Conservation (phyloP, 1,140 invertebrate species). For the Zaprionus camerounensis region DNA sequence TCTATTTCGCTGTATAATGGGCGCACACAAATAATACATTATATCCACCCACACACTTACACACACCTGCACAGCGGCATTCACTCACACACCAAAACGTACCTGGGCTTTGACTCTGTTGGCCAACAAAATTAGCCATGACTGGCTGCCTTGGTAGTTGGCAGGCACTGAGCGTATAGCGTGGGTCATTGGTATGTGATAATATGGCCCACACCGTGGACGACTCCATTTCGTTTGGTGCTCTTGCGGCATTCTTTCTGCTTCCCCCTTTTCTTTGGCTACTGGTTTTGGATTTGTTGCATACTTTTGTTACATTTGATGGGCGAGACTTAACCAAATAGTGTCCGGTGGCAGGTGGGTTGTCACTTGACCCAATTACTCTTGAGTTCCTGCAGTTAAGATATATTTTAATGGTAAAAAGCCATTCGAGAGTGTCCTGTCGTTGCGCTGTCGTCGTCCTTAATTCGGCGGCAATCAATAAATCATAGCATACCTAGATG, state of each 20-base stretch:
- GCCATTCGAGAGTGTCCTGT: background rate
- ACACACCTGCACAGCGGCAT: too few species aligned
- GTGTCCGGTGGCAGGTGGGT: constrained; percentile 28
- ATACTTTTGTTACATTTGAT: constrained; percentile 32
- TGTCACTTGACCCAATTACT: constrained; percentile 72
- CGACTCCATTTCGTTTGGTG: constrained; percentile 24
- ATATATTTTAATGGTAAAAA: constrained; percentile 28
- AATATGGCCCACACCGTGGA: constrained; percentile 28
- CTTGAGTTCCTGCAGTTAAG: background rate
- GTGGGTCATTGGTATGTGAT: constrained; percentile 25
- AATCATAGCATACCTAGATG: background rate
- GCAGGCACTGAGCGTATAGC: constrained; percentile 7
- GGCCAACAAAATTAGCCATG: constrained; percentile 42
- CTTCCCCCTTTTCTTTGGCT: constrained; percentile 3
- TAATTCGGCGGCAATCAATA: background rate
- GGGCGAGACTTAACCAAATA: constrained; percentile 14
- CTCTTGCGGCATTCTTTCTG: constrained; percentile 31
- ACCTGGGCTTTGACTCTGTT: constrained; percentile 28
- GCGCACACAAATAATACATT: constrained; percentile 20
- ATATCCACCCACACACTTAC: background rate
- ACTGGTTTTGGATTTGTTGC: constrained; percentile 40
- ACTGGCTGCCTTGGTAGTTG: background rate
- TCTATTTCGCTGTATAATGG: constrained; percentile 22
- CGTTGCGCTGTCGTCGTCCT: background rate
- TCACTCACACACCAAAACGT: background rate